phyloP scores from a whole-genome alignment of 2,888 invertebrate species.

The Drosophila cognata region DNA sequence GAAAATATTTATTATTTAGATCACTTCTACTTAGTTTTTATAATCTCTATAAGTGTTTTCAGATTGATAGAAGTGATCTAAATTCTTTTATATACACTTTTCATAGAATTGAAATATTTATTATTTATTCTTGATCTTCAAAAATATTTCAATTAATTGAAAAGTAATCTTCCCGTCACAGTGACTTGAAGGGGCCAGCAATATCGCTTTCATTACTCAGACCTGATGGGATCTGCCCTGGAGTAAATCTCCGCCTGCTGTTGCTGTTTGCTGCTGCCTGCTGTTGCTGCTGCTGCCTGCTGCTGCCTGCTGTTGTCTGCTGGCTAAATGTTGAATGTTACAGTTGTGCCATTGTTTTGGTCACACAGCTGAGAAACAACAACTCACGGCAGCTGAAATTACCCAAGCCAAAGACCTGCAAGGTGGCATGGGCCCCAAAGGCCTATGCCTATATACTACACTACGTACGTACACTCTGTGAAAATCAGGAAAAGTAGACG shows the following conservation, averaged over 20 bases:
- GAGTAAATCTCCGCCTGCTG: slow-evolving; percentile 61
- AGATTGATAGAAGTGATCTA: neutral
- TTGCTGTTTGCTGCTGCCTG: slow-evolving; percentile 1
- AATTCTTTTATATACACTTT: neutral
- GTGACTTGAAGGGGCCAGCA: slow-evolving; percentile 32
- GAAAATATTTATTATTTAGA: neutral
- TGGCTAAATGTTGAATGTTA: slow-evolving; percentile 46
- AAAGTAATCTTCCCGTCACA: slow-evolving; percentile 25
- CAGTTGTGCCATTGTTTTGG: slow-evolving; percentile 77
- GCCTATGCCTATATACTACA: slow-evolving; percentile 38
- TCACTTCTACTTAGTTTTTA: neutral
- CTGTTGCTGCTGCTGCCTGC: slow-evolving; percentile 7
- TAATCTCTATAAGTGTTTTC: neutral
- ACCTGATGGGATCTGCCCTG: slow-evolving; percentile 46
- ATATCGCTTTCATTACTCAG: slow-evolving; percentile 46
- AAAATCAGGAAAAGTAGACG: slow-evolving; percentile 77
- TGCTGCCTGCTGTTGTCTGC: slow-evolving; percentile 27
- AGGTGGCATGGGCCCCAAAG: slow-evolving; percentile 71
- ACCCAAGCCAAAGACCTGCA: slow-evolving; percentile 81
- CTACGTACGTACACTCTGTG: slow-evolving; percentile 47
- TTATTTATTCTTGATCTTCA: neutral
- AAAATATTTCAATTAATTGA: neutral
- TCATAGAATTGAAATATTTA: neutral
- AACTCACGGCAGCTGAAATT: slow-evolving; percentile 71
- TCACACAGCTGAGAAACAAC: slow-evolving; percentile 77